phyloP scores from a whole-genome alignment of 2,797 vertebrate species.

The Phoebastria nigripes region DNA sequence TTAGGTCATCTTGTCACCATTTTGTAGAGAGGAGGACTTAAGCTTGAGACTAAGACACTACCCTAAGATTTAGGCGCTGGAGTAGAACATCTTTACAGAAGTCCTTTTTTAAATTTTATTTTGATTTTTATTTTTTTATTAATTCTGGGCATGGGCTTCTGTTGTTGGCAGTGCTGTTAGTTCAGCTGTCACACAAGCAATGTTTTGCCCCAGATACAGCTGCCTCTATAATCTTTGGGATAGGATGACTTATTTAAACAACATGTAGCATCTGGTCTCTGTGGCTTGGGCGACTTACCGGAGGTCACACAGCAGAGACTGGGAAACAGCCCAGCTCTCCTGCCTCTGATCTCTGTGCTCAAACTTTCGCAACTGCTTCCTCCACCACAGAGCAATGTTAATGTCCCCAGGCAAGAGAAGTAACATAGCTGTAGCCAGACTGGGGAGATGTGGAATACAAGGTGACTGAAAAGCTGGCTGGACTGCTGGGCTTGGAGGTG shows the following conservation, averaged over 20 bases:
- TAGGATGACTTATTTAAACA: constrained; percentile 17
- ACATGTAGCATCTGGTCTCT: not conserved
- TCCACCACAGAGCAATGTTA: not conserved
- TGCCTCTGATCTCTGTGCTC: not conserved
- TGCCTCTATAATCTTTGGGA: not conserved
- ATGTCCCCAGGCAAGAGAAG: not conserved
- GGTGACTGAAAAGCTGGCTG: not conserved
- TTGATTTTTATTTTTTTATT: not conserved
- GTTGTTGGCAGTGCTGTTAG: not conserved
- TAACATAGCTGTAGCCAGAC: not conserved
- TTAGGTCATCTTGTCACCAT: not conserved
- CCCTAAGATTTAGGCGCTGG: not conserved
- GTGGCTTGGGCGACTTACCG: not conserved
- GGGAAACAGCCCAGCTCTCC: constrained; percentile 7
- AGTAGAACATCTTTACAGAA: not conserved
- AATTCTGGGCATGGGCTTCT: not conserved
- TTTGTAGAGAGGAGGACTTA: not conserved
- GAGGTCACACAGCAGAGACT: constrained; percentile 25
- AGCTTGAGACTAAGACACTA: not conserved
- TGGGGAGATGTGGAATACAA: not conserved
- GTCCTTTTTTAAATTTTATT: not conserved
- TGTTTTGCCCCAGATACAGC: not conserved
- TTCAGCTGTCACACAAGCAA: constrained; percentile 7
- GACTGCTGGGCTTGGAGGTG: not conserved
- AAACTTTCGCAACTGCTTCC: not conserved